These are phyloP conservation scores for Rhodophaea formosa DNA, from an alignment of 2,888 invertebrate species.

Conservation along the genomic window DNA sequence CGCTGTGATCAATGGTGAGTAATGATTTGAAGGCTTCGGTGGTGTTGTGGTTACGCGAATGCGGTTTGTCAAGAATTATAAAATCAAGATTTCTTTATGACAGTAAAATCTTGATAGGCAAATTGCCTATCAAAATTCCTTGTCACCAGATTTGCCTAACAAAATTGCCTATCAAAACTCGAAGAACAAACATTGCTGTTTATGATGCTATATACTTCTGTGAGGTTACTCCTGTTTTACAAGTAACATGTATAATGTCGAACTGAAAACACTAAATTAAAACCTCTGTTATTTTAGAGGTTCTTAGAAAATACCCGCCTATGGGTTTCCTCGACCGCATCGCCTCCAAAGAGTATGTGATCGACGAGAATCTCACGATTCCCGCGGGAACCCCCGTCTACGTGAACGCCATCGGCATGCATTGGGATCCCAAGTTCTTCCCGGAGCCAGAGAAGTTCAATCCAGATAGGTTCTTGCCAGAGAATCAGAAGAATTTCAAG, in stretches of 20 bases:
- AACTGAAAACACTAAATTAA: too few relatives aligned
- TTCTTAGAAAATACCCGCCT: slow-evolving; percentile 47
- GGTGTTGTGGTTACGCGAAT: neutral
- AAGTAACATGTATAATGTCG: too few relatives aligned
- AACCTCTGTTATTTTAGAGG: slow-evolving; percentile 38
- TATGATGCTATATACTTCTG: too few relatives aligned
- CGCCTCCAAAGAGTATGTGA: slow-evolving; percentile 32
- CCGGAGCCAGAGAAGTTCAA: slow-evolving; percentile 75
- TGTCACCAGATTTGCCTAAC: too few relatives aligned
- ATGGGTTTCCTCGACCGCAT: slow-evolving; percentile 48
- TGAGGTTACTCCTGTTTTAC: too few relatives aligned
- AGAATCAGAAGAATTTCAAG: slow-evolving; percentile 43
- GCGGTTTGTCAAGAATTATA: too few relatives aligned
- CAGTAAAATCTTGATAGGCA: too few relatives aligned
- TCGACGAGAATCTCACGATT: slow-evolving; percentile 42
- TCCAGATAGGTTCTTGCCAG: slow-evolving; percentile 77
- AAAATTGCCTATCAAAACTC: too few relatives aligned
- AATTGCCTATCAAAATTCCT: too few relatives aligned
- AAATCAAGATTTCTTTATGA: too few relatives aligned
- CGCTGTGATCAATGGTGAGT: slow-evolving; percentile 48
- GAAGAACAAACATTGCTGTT: too few relatives aligned
- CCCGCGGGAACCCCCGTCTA: slow-evolving; percentile 40
- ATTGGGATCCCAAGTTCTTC: slow-evolving; percentile 66
- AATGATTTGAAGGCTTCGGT: neutral
- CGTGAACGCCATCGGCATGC: slow-evolving; percentile 44